These are phyloP conservation scores for Ypsolopha scabrella DNA, from an alignment of 2,888 invertebrate genomes.

Conservation along the genomic window DNA sequence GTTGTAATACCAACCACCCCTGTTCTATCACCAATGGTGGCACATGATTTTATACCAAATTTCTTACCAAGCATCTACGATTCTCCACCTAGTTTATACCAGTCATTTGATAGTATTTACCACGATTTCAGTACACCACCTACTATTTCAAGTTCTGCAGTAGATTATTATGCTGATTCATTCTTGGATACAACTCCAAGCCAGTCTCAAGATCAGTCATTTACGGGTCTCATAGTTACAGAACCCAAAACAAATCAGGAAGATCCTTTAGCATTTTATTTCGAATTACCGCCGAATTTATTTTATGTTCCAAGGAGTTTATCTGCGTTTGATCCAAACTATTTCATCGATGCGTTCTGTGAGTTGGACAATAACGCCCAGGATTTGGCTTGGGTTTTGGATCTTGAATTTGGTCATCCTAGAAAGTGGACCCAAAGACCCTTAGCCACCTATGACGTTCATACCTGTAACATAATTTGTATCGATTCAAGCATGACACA, in stretches of 20 bases:
- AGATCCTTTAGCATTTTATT: slow-evolving; percentile 27
- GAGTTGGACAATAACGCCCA: not conserved
- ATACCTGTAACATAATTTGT: slow-evolving; percentile 37
- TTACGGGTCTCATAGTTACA: too few relatives aligned
- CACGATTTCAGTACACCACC: too few relatives aligned
- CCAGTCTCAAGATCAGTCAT: too few relatives aligned
- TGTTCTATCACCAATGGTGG: too few relatives aligned
- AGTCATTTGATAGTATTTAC: too few relatives aligned
- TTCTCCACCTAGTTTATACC: too few relatives aligned
- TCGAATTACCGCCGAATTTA: slow-evolving; percentile 31
- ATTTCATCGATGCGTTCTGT: slow-evolving; percentile 43
- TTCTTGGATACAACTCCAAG: too few relatives aligned
- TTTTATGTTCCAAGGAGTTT: slow-evolving; percentile 38
- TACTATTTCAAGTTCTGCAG: too few relatives aligned
- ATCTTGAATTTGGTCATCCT: slow-evolving; percentile 43
- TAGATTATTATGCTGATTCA: too few relatives aligned
- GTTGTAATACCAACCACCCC: too few relatives aligned
- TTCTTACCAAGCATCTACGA: too few relatives aligned
- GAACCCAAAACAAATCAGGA: not conserved
- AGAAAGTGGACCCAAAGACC: slow-evolving; percentile 26
- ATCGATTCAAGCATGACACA: slow-evolving; percentile 37
- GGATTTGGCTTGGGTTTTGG: slow-evolving; percentile 31
- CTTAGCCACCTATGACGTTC: slow-evolving; percentile 37
- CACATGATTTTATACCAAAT: too few relatives aligned
- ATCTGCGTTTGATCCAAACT: slow-evolving; percentile 33